phyloP scores from a whole-genome alignment of 1,140 invertebrate species.

The Bilobella aurantiaca region DNA sequence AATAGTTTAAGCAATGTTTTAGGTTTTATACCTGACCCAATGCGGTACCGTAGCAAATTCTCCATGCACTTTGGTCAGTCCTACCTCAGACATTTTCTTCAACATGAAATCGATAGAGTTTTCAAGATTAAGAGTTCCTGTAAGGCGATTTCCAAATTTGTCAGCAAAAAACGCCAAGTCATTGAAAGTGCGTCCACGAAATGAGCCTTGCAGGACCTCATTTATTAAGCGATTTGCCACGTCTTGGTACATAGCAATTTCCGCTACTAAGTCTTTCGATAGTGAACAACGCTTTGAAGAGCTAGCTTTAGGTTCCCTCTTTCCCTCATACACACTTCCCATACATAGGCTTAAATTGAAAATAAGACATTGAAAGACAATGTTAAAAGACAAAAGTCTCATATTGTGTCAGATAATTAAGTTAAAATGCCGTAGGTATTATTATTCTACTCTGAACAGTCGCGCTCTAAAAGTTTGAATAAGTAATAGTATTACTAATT shows the following conservation, averaged over 20 bases:
- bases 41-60: conserved; percentile 47
- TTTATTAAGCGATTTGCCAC: conserved; percentile 50
- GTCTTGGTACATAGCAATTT: conserved; percentile 50
- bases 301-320: too few relatives aligned
- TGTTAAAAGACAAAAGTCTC: too few relatives aligned
- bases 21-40: conserved; percentile 53
- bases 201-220: conserved; percentile 46
- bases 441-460: too few relatives aligned
- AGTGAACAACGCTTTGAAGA: too few relatives aligned
- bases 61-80: conserved; percentile 53
- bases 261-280: conserved; percentile 36
- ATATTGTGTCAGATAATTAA: too few relatives aligned
- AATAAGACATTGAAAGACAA: too few relatives aligned
- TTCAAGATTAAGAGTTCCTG: conserved; percentile 55
- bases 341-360: too few relatives aligned
- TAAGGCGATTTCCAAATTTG: conserved; percentile 56
- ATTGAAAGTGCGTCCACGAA: conserved; percentile 49
- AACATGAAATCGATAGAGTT: conserved; percentile 62
- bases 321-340: too few relatives aligned
- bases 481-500: too few relatives aligned
- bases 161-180: conserved; percentile 59
- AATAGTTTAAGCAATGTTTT: too few relatives aligned
- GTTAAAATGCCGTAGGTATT: too few relatives aligned
- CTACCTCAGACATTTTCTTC: conserved; percentile 44
- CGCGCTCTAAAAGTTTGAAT: too few relatives aligned